Conservation (phyloP, 2,797 vertebrate genomes). For the Diplodus puntazzo region DNA sequence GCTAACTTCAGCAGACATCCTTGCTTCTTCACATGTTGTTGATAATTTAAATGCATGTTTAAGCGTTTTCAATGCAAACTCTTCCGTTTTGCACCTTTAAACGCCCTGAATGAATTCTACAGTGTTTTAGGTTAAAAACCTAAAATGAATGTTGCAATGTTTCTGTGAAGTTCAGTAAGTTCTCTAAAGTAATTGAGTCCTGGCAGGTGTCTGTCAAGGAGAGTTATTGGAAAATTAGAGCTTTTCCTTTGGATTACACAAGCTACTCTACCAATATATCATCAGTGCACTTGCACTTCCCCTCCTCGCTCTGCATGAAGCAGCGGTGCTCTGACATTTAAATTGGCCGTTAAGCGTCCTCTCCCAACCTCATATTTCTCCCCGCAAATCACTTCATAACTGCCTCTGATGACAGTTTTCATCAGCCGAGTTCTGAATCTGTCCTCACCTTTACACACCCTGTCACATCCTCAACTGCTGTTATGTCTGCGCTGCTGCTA, state of each 20-base stretch:
- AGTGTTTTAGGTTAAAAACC: not conserved
- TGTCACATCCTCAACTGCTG: constrained; percentile 66
- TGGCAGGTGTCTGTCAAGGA: not conserved
- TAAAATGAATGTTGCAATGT: not conserved
- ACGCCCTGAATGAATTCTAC: not conserved
- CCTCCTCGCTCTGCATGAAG: constrained; percentile 7
- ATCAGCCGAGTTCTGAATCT: constrained; percentile 52
- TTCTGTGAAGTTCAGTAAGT: not conserved
- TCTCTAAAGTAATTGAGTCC: not conserved
- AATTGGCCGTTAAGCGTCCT: not conserved
- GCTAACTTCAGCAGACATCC: no score
- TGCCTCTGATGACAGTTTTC: constrained; percentile 60
- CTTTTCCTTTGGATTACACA: constrained; percentile 34
- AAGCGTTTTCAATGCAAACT: no score
- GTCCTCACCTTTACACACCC: constrained; percentile 58
- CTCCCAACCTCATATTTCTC: constrained; percentile 37
- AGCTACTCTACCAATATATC: constrained; percentile 4
- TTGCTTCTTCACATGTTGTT: no score
- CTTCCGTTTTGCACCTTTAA: not conserved
- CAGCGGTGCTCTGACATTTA: constrained; percentile 37
- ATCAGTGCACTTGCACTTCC: constrained; percentile 22
- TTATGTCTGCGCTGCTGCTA: constrained; percentile 64
- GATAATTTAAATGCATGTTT: no score
- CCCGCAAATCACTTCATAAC: constrained; percentile 59
- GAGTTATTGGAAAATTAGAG: constrained; percentile 20